phyloP scores from a whole-genome alignment of 2,797 vertebrate species.

The Chloroceryle amazona region DNA sequence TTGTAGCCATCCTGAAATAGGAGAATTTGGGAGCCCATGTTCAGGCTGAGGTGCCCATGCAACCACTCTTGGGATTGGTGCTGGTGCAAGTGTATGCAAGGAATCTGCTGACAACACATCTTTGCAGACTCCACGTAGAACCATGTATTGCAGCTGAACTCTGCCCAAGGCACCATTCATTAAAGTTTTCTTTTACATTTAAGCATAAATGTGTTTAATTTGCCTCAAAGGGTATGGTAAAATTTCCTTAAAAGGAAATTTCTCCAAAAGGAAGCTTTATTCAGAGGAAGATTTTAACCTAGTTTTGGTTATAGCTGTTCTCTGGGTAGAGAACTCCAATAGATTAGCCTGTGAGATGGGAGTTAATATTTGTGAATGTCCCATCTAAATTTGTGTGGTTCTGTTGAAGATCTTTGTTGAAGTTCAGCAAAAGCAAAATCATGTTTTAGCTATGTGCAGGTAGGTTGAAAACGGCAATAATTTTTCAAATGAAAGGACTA shows the following conservation, averaged over 20 bases:
- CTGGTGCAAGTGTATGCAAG: not conserved
- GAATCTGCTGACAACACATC: not conserved
- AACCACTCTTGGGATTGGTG: not conserved
- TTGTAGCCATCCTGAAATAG: not conserved
- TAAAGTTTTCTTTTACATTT: not conserved
- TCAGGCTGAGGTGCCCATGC: not conserved
- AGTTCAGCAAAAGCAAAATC: not conserved
- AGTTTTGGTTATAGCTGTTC: not conserved
- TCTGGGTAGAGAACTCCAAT: not conserved
- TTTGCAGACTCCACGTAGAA: not conserved
- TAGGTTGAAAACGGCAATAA: not conserved
- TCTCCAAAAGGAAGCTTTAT: not conserved
- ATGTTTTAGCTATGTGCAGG: not conserved
- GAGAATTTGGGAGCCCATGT: accelerated
- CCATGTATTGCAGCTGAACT: accelerated
- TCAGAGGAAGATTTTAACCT: not conserved
- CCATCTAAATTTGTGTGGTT: not conserved
- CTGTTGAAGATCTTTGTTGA: not conserved
- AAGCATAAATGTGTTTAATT: not conserved
- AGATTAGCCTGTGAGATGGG: not conserved
- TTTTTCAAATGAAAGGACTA: not conserved
- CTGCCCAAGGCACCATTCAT: not conserved
- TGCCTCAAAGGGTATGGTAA: not conserved
- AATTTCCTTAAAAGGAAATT: not conserved
- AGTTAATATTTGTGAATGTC: not conserved